Base-by-base conservation (phyloP, 2,888 invertebrate species). In the Ochropacha duplaris region DNA sequence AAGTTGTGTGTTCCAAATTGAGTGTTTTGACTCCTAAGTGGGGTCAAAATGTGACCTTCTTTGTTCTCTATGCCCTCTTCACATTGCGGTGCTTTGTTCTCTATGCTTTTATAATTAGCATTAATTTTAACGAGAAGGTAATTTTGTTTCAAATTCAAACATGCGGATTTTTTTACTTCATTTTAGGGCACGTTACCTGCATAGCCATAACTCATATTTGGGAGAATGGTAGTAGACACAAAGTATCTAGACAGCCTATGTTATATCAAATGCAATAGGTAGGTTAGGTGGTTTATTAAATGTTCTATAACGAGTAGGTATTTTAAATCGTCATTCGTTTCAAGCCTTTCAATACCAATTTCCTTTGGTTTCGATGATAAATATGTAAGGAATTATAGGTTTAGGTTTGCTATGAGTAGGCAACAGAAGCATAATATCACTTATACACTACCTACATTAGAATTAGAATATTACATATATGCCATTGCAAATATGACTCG, bases 41-140 rank as follows among this genome's bases (percentile, higher is more conserved):
- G 62, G 49, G 34, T 57, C 64, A 61, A 61, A 54, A 63, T 61
- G 54, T 68, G 68, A 70, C 71, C 72, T 66, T 62, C 65, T 69
- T 73, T 57, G 65, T 63, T 71, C 61, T 22, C 58, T 54, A 54
- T 60, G 68, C 68, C 69, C 72, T 60, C 58, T 52, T 31, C 31
- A 31, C 34, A 34, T 2, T 44, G 19, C 44, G n/a, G 16, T 19
- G 44, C 34, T 31, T 52, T 52, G 52, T 52, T 52, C 52, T 31
- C 31, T 31, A 19, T 19, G 12, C 28, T 22, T 52, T 16, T 19
- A 34, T 52, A 28, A 52, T 52, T 31, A 52, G 22, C 51, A 52
- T 31, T 44, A 9, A 19, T 39, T 44, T 44, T 44, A 44, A 44
- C 44, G n/a, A 44, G 44, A 6, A 19, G 44, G 16, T 44, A 19